These are phyloP conservation scores for Theonella swinhoei DNA, from an alignment of 37 sponge, comb jelly and placozoan genomes.

Conservation along the genomic window DNA sequence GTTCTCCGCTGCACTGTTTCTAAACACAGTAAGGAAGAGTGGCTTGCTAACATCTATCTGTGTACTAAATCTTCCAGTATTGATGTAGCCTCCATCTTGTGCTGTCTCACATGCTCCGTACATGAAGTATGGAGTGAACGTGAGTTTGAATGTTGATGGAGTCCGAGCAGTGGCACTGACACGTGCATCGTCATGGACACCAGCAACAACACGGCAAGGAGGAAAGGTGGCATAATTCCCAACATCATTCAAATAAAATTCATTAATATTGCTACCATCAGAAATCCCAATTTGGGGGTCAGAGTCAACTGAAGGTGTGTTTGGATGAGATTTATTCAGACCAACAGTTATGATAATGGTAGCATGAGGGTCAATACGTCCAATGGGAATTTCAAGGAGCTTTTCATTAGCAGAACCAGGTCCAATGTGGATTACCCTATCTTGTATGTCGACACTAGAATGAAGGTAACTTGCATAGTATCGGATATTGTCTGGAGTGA, in stretches of 20 bases:
- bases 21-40: neutral
- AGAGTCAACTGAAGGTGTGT: neutral
- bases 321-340: neutral
- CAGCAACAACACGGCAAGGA: neutral
- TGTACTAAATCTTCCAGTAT: constrained; percentile 10
- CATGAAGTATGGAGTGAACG: neutral
- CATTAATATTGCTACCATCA: neutral
- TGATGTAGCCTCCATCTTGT: constrained; percentile 9
- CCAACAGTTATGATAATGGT: neutral
- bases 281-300: neutral
- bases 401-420: neutral
- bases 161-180: neutral
- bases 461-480: neutral
- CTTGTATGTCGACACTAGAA: neutral
- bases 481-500: neutral
- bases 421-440: neutral
- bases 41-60: constrained; percentile 1
- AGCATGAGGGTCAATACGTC: neutral
- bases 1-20: neutral
- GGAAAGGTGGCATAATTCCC: neutral
- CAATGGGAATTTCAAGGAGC: neutral
- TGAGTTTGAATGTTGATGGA: neutral
- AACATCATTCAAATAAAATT: neutral
- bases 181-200: neutral
- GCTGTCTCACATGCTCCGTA: neutral